These are phyloP conservation scores for Marronus borbonicus DNA, from an alignment of 2,888 invertebrate genomes.

Conservation along the genomic window DNA sequence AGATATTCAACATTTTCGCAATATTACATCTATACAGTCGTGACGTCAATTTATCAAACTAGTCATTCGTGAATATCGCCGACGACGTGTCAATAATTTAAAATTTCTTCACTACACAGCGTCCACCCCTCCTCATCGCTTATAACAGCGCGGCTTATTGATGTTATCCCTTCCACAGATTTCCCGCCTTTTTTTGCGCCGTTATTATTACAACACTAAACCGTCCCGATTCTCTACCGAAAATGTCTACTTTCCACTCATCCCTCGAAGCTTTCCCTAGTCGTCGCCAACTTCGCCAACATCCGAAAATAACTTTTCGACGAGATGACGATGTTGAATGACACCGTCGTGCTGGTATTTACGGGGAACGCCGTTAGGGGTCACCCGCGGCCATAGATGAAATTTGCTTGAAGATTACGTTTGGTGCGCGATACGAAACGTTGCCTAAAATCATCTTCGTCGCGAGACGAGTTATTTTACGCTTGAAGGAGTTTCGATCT, in stretches of 20 bases:
- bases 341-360: background rate
- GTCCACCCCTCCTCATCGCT: background rate
- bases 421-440: too few relatives aligned
- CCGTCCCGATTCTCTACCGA: background rate
- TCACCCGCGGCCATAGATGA: too few relatives aligned
- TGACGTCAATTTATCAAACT: conserved; percentile 30
- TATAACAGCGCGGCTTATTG: background rate
- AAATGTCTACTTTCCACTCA: background rate
- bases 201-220: background rate
- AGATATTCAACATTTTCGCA: too few relatives aligned
- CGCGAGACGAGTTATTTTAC: conserved; percentile 29
- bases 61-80: conserved; percentile 18
- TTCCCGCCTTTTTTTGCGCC: background rate
- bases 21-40: conserved; percentile 2
- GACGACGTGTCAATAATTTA: conserved; percentile 35
- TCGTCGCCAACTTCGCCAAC: background rate
- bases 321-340: background rate
- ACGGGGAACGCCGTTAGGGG: too few relatives aligned
- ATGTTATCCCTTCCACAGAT: background rate
- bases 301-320: background rate
- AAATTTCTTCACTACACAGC: conserved; percentile 15
- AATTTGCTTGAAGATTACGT: too few relatives aligned
- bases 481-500: conserved; percentile 1
- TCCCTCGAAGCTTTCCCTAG: background rate
- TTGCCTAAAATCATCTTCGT: background rate